Evolutionary conservation across 1,140 invertebrate species (phyloP).

Genomic region (Sesamia nonagrioides): DNA sequence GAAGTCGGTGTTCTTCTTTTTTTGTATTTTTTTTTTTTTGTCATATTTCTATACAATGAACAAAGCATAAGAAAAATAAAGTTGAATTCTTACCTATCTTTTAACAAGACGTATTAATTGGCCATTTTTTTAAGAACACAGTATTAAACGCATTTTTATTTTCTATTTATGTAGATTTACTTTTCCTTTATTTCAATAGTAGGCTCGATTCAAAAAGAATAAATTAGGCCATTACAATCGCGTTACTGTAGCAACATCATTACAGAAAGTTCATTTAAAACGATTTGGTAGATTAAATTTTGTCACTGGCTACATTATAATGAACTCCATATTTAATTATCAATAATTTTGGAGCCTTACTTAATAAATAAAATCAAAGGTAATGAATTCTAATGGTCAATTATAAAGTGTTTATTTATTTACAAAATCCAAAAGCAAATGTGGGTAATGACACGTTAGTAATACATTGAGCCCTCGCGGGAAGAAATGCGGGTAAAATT

Average conservation of each 20-base stretch:
- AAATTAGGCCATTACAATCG: conserved; percentile 26
- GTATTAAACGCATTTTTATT: conserved; percentile 14
- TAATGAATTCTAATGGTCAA: conserved; percentile 2
- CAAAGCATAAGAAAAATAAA: no score
- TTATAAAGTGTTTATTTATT: conserved; percentile 9
- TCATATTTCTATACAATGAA: no score
- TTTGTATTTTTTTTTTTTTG: no score
- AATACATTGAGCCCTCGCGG: conserved; percentile 56
- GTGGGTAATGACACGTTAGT: conserved; percentile 62
- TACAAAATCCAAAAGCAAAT: conserved; percentile 27
- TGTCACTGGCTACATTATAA: neutral
- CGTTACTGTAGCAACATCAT: neutral
- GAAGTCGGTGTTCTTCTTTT: no score
- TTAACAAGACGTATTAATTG: neutral
- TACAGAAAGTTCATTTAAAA: conserved; percentile 17
- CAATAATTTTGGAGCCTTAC: neutral
- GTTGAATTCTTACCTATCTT: no score
- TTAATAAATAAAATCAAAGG: neutral
- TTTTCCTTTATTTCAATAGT: conserved; percentile 13
- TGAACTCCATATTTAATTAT: neutral
- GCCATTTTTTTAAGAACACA: neutral
- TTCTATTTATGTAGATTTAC: conserved; percentile 23
- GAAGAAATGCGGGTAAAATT: conserved; percentile 70
- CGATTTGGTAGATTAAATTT: neutral
- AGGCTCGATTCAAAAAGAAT: conserved; percentile 18